Conservation (phyloP, 2,888 invertebrate species). For the Zaprionus obscuricornis region DNA sequence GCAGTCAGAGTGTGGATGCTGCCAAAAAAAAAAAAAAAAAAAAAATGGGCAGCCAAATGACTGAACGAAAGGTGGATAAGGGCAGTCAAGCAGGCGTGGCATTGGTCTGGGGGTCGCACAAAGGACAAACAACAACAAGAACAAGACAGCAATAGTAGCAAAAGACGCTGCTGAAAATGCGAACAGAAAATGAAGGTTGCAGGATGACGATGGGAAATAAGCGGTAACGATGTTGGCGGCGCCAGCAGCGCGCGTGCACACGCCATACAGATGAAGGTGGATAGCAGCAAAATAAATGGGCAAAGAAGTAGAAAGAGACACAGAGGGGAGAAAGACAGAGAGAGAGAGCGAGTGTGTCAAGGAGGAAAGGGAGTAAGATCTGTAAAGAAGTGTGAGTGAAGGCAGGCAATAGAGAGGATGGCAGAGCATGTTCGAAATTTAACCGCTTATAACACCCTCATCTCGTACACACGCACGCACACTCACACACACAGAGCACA, state of each 20-base stretch:
- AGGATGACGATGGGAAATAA: conserved; percentile 47
- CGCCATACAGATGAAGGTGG: no score
- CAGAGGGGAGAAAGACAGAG: no score
- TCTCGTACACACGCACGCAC: conserved; percentile 25
- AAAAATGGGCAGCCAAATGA: conserved; percentile 24
- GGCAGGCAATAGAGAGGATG: conserved; percentile 14
- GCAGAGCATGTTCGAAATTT: conserved; percentile 56
- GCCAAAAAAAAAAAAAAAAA: no score
- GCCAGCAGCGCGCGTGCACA: conserved; percentile 44
- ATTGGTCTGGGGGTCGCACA: conserved; percentile 61
- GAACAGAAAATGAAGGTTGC: not conserved
- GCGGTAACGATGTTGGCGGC: conserved; percentile 39
- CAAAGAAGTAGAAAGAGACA: no score
- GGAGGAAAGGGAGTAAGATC: no score
- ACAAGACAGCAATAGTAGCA: conserved; percentile 6
- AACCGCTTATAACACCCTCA: conserved; percentile 76
- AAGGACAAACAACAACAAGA: conserved; percentile 57
- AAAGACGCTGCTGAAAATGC: not conserved
- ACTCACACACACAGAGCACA: conserved; percentile 15
- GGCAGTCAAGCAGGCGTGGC: conserved; percentile 22
- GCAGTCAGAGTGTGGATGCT: conserved; percentile 32
- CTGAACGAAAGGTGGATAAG: conserved; percentile 4
- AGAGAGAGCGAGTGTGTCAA: conserved; percentile 9
- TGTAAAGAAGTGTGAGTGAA: not conserved
- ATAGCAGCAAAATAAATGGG: conserved; percentile 10